Evolutionary conservation across 2,888 invertebrate genomes (phyloP).

Genomic region (Phaedon cochleariae): DNA sequence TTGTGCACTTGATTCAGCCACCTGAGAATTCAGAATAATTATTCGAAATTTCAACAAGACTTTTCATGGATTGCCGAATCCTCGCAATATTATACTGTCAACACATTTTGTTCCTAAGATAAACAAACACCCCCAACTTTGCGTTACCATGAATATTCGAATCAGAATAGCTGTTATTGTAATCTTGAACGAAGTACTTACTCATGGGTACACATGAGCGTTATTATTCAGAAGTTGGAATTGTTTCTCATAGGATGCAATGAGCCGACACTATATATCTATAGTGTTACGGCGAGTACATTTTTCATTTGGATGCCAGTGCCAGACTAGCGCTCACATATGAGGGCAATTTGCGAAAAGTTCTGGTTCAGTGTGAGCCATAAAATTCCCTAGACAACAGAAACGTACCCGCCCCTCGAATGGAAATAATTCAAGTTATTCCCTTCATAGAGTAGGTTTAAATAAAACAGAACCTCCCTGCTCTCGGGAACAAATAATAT

Average conservation of each 20-base stretch:
- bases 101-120: too few species aligned
- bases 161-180: too few species aligned
- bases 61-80: too few species aligned
- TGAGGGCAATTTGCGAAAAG: conserved; percentile 21
- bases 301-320: neutral
- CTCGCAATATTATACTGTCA: too few species aligned
- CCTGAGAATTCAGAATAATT: too few species aligned
- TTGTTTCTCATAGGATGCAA: neutral
- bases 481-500: conserved; percentile 50
- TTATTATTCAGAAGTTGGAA: too few species aligned
- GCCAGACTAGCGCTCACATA: conserved; percentile 12
- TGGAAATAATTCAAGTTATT: conserved; percentile 45
- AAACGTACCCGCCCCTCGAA: conserved; percentile 23
- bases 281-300: neutral
- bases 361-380: conserved; percentile 20
- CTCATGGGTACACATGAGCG: too few species aligned
- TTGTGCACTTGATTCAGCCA: too few species aligned
- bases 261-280: neutral
- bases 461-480: conserved; percentile 45
- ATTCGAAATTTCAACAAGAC: too few species aligned
- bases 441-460: conserved; percentile 44
- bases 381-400: conserved; percentile 22
- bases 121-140: too few species aligned
- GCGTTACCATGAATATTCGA: too few species aligned
- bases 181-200: too few species aligned